A percentile compares a stretch with the other conserved stretches of the same genome.
phyloP scores from a whole-genome alignment of 2,888 invertebrate genomes.

The Hololepta plana region DNA sequence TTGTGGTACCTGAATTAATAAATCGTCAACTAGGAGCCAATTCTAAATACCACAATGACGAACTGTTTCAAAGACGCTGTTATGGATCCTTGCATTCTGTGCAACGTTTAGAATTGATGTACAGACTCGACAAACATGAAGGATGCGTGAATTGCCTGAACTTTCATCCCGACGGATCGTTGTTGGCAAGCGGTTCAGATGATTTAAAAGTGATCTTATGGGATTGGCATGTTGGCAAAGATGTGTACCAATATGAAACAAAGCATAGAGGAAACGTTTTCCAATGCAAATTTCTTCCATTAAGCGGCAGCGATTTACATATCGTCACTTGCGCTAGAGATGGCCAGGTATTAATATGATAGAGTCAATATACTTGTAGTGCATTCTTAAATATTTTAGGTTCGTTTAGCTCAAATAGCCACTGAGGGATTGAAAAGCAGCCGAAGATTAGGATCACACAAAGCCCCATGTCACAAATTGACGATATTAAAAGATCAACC shows the following conservation, averaged over 20 bases:
- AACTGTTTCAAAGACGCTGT: slow-evolving; percentile 48
- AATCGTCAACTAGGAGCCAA: slow-evolving; percentile 41
- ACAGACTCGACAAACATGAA: slow-evolving; percentile 57
- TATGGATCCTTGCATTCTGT: slow-evolving; percentile 70
- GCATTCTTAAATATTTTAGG: slow-evolving; percentile 21
- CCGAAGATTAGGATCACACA: slow-evolving; percentile 44
- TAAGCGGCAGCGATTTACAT: slow-evolving; percentile 56
- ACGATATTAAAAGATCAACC: slow-evolving; percentile 58
- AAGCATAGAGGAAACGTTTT: slow-evolving; percentile 82
- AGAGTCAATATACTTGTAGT: neutral
- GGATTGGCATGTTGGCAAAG: slow-evolving; percentile 70
- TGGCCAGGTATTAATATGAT: slow-evolving; percentile 47
- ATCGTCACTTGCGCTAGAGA: slow-evolving; percentile 80
- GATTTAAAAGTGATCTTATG: slow-evolving; percentile 73
- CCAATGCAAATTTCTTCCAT: slow-evolving; percentile 75
- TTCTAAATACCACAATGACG: slow-evolving; percentile 28
- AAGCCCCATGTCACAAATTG: slow-evolving; percentile 71
- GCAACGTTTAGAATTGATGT: slow-evolving; percentile 62
- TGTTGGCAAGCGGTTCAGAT: slow-evolving; percentile 81
- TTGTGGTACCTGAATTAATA: slow-evolving; percentile 40
- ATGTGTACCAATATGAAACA: slow-evolving; percentile 49
- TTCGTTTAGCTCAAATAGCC: slow-evolving; percentile 39
- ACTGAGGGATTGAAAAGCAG: slow-evolving; percentile 31
- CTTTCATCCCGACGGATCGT: slow-evolving; percentile 63
- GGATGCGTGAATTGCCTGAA: slow-evolving; percentile 88